Evolutionary conservation across 2,113 vertebrate species (phyloP).

Genomic region (Mugil cephalus): DNA sequence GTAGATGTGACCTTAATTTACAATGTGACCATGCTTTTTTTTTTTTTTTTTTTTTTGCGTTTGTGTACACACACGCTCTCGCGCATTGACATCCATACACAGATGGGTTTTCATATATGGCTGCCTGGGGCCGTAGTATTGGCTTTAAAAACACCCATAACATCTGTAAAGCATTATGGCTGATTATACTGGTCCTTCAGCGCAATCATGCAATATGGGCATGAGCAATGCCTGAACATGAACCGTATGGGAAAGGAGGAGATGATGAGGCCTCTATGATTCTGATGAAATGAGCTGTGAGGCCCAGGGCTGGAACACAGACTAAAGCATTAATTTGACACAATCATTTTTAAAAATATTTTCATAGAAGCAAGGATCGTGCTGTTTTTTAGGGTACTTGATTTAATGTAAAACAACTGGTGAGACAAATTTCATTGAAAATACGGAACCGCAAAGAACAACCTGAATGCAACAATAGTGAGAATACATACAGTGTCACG

Average conservation of each 20-base stretch:
- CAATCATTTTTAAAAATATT: slow-evolving; percentile 2
- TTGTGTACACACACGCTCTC: slow-evolving; percentile 21
- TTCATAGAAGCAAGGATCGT: too few relatives aligned
- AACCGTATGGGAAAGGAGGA: slow-evolving; percentile 52
- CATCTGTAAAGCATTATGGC: slow-evolving; percentile 81
- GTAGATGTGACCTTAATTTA: slow-evolving; percentile 71
- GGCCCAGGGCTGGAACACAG: slow-evolving; percentile 29
- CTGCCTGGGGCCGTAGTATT: slow-evolving; percentile 70
- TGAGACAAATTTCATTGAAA: background rate
- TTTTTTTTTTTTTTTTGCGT: slow-evolving; percentile 41
- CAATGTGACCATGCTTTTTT: slow-evolving; percentile 42
- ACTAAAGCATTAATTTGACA: slow-evolving; percentile 5
- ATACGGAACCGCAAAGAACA: too few relatives aligned
- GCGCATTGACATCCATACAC: slow-evolving; percentile 49
- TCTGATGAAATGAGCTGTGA: slow-evolving; percentile 33
- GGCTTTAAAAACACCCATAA: slow-evolving; percentile 77
- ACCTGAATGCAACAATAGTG: too few relatives aligned
- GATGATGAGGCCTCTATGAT: slow-evolving; percentile 49
- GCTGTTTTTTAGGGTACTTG: too few relatives aligned
- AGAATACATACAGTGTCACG: too few relatives aligned
- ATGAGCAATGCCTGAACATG: slow-evolving; percentile 63
- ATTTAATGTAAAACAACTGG: background rate
- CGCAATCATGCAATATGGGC: slow-evolving; percentile 75
- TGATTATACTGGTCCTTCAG: slow-evolving; percentile 77
- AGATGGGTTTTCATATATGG: slow-evolving; percentile 70